Evolutionary conservation across 2,797 vertebrate genomes (phyloP), one percentile per base, ranked within the genome.

Genomic region (Enteromius trimaculatus): DNA sequence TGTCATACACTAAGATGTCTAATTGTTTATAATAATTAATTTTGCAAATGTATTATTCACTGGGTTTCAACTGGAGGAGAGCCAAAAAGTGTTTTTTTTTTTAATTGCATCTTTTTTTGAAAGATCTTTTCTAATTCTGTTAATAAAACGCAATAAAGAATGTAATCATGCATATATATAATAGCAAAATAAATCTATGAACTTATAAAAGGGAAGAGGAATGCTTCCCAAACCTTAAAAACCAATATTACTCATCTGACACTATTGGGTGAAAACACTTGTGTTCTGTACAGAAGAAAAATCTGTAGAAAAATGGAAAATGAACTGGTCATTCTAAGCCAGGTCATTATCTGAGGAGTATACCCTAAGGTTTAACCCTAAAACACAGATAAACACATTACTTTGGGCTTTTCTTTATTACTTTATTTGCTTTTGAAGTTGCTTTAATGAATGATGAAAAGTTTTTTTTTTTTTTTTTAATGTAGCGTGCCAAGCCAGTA

Each of bases 11-110:
- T 65, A 31, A 17, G 26, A 66, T 29, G 23, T 26, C 4, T 76
- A 75, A 68, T 65, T 42, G 62, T 76, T 66, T 6, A 58, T 39
- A 23, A 60, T 60, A 19, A 34, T 79, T 66, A 8, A 31, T 77
- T 10, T 29, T 44, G 42, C 34, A 58, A 76, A 74, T 37, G 0
- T 39, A 76, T 58, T 23, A 26, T 58, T 76, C 34, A 39, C 34
- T 17, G 21, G 34, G 39, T 58, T n/a, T 58, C 34, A 58, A 58
- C 7, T 76, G 51, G n/a, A 16, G 21, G 31, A 58, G 51, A 26
- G 19, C 21, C 6, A 4, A 26, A 75, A 58, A 17, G 39, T 39
- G 72, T 76, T 37, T 37, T 37, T 34, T 1, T 37, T 37, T 37
- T 37, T 37, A 6, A 37, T 37, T 37, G 34, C 34, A 37, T 37